Percentiles rank a stretch among this genome's conserved stretches.
These are phyloP conservation scores for Calephelis perditalis DNA, from an alignment of 2,888 invertebrate genomes.

Conservation along the genomic window DNA sequence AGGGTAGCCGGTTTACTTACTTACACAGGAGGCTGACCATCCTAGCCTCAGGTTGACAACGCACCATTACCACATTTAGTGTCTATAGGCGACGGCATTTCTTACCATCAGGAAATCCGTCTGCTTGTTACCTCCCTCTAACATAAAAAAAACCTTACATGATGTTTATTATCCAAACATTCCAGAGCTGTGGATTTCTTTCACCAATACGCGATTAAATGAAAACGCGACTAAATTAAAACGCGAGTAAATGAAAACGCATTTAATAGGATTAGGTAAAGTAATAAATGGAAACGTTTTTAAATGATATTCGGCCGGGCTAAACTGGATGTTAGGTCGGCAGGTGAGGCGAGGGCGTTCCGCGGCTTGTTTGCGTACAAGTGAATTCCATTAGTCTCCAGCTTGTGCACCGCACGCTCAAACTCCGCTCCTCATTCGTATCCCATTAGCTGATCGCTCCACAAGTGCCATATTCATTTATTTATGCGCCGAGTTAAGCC, in stretches of 20 bases:
- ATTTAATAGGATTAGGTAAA: constrained; percentile 6
- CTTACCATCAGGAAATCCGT: no score
- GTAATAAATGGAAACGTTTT: constrained; percentile 9
- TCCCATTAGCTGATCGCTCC: constrained; percentile 75
- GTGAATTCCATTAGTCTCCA: constrained; percentile 75
- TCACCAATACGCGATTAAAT: neutral
- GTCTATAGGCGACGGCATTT: no score
- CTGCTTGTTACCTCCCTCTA: no score
- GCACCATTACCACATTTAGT: no score
- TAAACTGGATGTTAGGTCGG: constrained; percentile 9
- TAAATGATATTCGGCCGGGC: constrained; percentile 8
- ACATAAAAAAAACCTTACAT: no score
- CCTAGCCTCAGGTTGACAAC: no score
- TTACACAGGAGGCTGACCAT: no score
- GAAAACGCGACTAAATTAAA: neutral
- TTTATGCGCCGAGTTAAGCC: constrained; percentile 35
- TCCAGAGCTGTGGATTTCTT: no score
- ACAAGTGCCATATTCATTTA: constrained; percentile 61
- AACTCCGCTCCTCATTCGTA: constrained; percentile 68
- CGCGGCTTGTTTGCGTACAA: constrained; percentile 75
- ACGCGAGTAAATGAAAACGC: neutral
- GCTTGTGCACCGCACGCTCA: constrained; percentile 63
- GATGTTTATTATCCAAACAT: no score
- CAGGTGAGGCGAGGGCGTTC: constrained; percentile 48
- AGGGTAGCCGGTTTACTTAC: no score